Percentiles rank a stretch among this genome's conserved stretches.
phyloP scores from a whole-genome alignment of 2,888 invertebrate species.

The Mellilla xanthometata region DNA sequence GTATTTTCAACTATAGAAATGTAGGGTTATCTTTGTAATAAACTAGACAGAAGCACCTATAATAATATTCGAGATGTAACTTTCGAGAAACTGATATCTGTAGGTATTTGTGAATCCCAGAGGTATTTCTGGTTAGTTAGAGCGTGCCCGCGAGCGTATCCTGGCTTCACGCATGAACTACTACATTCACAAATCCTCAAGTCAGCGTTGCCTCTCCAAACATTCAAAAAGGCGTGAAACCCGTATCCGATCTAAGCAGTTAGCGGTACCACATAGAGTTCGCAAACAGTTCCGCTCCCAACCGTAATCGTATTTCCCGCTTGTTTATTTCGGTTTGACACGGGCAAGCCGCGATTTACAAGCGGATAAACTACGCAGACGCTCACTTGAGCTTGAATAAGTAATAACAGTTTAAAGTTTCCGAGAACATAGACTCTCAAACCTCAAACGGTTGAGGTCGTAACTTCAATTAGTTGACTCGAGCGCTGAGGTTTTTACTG shows the following conservation, averaged over 20 bases:
- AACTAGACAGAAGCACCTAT: too few species aligned
- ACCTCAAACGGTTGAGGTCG: slow-evolving; percentile 5
- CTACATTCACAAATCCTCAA: slow-evolving; percentile 11
- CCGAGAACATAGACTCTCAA: slow-evolving; percentile 3
- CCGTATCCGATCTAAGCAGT: slow-evolving; percentile 13
- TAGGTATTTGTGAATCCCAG: background rate
- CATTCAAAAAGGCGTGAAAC: slow-evolving; percentile 20
- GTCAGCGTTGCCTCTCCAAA: slow-evolving; percentile 30
- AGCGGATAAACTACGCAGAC: slow-evolving; percentile 43
- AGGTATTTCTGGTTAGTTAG: slow-evolving; percentile 2
- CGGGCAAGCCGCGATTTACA: slow-evolving; percentile 47
- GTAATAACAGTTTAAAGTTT: slow-evolving; percentile 22
- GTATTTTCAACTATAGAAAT: too few species aligned
- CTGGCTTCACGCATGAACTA: slow-evolving; percentile 7
- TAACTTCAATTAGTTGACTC: slow-evolving; percentile 8
- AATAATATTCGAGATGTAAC: too few species aligned
- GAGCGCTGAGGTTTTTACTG: slow-evolving; percentile 1
- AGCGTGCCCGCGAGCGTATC: background rate
- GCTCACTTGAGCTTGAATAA: slow-evolving; percentile 43
- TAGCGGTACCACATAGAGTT: slow-evolving; percentile 46
- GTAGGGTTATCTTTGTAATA: too few species aligned
- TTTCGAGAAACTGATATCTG: too few species aligned
- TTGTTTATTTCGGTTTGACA: slow-evolving; percentile 66
- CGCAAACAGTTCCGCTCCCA: slow-evolving; percentile 65
- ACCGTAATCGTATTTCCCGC: slow-evolving; percentile 63